phyloP scores from a whole-genome alignment of 1,140 invertebrate species.

The Agrypnia vestita region DNA sequence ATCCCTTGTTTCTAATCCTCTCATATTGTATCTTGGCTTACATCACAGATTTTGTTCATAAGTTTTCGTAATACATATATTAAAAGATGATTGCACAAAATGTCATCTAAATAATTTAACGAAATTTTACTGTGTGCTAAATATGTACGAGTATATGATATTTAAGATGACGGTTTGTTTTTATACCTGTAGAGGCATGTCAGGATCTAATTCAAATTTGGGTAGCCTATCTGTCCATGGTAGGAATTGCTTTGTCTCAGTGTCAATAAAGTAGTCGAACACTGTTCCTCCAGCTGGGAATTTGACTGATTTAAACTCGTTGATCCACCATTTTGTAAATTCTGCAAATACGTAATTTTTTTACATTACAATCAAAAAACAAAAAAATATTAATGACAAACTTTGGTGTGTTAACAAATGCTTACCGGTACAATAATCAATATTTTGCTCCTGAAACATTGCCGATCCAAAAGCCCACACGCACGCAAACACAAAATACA shows the following conservation, averaged over 20 bases:
- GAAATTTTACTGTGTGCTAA: background rate
- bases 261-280: slow-evolving; percentile 96
- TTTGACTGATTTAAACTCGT: slow-evolving; percentile 96
- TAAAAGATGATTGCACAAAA: background rate
- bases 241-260: slow-evolving; percentile 90
- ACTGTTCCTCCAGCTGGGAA: slow-evolving; percentile 93
- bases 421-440: slow-evolving; percentile 76
- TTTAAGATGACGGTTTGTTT: background rate
- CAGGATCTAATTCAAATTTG: slow-evolving; percentile 93
- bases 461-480: slow-evolving; percentile 98
- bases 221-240: slow-evolving; percentile 92
- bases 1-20: too few species aligned
- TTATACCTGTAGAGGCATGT: slow-evolving; percentile 89
- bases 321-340: slow-evolving; percentile 98
- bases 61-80: too few species aligned
- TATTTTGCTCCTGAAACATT: slow-evolving; percentile 93
- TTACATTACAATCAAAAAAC: background rate
- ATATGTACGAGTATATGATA: slow-evolving; percentile 9
- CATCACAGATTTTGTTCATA: too few species aligned
- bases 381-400: background rate
- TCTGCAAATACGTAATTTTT: slow-evolving; percentile 71
- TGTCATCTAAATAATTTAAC: background rate
- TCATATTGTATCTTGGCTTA: too few species aligned
- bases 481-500: slow-evolving; percentile 96
- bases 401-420: background rate